Evolutionary conservation across 2,797 vertebrate genomes (phyloP), one percentile per base, ranked within the genome.

Genomic region (Threskiornis aethiopicus): DNA sequence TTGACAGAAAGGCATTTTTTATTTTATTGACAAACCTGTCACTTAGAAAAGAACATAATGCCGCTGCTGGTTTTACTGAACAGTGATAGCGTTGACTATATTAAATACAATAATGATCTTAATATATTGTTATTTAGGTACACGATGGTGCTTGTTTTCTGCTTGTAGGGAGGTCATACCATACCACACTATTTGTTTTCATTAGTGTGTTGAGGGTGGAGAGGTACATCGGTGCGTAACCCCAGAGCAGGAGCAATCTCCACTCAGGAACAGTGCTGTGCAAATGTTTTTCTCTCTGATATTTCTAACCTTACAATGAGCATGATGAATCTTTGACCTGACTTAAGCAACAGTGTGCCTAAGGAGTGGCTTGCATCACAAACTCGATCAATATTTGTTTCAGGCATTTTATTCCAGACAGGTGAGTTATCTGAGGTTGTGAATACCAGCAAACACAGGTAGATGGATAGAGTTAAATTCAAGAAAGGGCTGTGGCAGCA

Each of bases 41-140:
- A 90, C 59, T 90, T 84, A 57, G 61, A 62, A 80, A 90, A 89
- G 61, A 84, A 84, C 46, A 61, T 67, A 80, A 80, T 28, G 37
- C 61, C 2, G 6, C 66, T 94, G 72, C 31, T 89, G 58, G 2
- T 88, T 95, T 94, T 84, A 37, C 79, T 72, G 82, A 80, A 89
- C 76, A 86, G 58, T 81, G 51, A 52, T 81, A 93, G 41, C 1
- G 5, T 59, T 81, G 49, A 62, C 65, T 72, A 25, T 89, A 93
- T 91, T 92, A 94, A 91, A 91, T 81, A 79, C 2, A 0, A 81
- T 81, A 87, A 94, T 83, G n/a, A 85, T 85, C 71, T 64, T 85
- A 93, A 95, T 86, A 55, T 86, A 73, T 84, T 93, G 72, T 67
- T 44, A 52, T 75, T 95, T 84, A 84, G 25, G 78, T 91, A 78